Evolutionary conservation across 1,140 invertebrate genomes (phyloP).

Genomic region (Formica exsecta): DNA sequence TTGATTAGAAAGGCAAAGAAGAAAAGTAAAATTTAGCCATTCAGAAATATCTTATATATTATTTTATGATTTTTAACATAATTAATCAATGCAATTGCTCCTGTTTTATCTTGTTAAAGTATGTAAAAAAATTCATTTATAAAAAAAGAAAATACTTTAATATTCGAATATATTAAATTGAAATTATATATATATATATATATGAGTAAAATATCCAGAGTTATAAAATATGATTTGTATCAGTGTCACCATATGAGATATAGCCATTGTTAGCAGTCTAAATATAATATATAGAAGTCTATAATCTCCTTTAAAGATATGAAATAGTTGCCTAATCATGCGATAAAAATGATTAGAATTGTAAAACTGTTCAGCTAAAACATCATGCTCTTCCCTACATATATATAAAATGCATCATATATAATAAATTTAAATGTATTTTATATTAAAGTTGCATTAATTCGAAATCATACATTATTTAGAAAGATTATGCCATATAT

Average conservation of each 20-base stretch:
- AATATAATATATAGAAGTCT: too few relatives aligned
- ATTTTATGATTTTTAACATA: neutral
- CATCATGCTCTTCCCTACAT: neutral
- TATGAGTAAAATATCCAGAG: too few relatives aligned
- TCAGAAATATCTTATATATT: neutral
- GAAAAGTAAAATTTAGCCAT: too few relatives aligned
- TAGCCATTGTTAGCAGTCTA: too few relatives aligned
- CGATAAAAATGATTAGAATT: conserved; percentile 3
- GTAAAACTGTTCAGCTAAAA: neutral
- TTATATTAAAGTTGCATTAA: neutral
- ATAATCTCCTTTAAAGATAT: too few relatives aligned
- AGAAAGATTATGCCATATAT: too few relatives aligned
- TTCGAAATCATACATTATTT: neutral
- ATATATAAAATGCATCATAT: neutral
- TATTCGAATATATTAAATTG: neutral
- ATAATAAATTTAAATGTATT: neutral
- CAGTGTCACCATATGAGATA: too few relatives aligned
- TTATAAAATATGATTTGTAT: too few relatives aligned
- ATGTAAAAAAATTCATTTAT: neutral
- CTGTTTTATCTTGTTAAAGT: neutral
- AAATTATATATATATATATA: neutral
- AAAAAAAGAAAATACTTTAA: neutral
- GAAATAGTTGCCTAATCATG: conserved; percentile 6
- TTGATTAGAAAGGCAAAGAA: too few relatives aligned
- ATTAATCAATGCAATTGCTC: neutral